Percentiles rank a stretch among this genome's conserved stretches.
Conservation (phyloP, 2,888 invertebrate species). For the Coelogynopora nodosa region DNA sequence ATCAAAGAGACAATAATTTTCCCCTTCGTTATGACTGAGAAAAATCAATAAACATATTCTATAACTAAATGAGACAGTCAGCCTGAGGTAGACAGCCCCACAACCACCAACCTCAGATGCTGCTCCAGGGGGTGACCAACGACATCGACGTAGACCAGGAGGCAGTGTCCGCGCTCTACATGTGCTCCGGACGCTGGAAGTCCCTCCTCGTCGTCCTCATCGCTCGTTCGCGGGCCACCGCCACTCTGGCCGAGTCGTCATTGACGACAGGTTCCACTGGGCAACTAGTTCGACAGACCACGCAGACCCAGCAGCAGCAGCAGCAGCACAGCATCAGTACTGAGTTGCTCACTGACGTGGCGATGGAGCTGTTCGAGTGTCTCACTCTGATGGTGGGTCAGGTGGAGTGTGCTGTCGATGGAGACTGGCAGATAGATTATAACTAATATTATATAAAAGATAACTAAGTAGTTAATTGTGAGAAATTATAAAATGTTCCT, state of each 20-base stretch:
- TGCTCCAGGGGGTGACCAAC: neutral
- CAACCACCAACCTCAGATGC: neutral
- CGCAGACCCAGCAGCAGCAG: neutral
- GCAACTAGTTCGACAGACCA: no score
- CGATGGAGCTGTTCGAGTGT: neutral
- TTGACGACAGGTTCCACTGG: neutral
- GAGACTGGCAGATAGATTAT: no score
- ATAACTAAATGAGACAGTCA: no score
- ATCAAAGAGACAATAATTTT: no score
- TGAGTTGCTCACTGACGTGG: neutral
- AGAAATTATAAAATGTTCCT: no score
- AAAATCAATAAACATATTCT: no score
- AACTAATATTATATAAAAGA: no score
- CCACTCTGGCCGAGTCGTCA: neutral
- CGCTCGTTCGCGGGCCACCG: neutral
- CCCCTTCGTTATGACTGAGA: no score
- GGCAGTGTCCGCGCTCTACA: neutral
- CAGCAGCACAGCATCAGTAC: neutral
- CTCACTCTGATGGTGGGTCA: neutral
- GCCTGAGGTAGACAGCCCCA: no score
- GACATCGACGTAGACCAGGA: neutral
- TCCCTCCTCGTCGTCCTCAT: slow-evolving; percentile 7
- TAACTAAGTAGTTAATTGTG: no score
- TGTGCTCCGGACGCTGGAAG: slow-evolving; percentile 10
- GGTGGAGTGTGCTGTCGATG: no score